These are phyloP conservation scores for Psammodynastes pulverulentus DNA, from an alignment of 2,113 vertebrate species.

Conservation along the genomic window DNA sequence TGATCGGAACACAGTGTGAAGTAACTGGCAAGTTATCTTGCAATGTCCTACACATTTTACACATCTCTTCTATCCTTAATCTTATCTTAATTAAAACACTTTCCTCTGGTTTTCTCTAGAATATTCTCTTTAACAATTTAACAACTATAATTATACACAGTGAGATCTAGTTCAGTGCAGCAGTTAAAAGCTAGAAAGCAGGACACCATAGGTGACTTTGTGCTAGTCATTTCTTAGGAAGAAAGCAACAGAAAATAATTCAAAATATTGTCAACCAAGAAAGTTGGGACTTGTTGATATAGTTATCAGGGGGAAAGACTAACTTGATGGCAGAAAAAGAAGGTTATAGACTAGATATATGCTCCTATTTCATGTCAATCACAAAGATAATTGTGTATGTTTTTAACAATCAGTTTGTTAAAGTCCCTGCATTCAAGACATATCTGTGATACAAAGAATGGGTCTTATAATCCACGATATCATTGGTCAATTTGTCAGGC, in stretches of 20 bases:
- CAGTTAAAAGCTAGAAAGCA: not conserved
- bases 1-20: too few species aligned
- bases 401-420: not conserved
- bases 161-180: not conserved
- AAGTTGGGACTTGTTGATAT: not conserved
- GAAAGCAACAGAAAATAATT: not conserved
- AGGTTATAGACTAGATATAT: not conserved
- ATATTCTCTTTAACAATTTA: not conserved
- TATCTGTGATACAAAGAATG: not conserved
- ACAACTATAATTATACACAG: not conserved
- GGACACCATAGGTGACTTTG: not conserved
- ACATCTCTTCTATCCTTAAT: not conserved
- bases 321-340: not conserved
- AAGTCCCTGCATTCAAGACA: not conserved
- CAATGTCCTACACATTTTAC: not conserved
- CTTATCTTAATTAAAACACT: not conserved
- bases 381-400: not conserved
- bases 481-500: not conserved
- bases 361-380: not conserved
- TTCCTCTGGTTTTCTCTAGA: not conserved
- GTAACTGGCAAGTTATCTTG: not conserved
- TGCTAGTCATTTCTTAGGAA: not conserved
- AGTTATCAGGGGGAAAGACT: not conserved
- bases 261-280: not conserved
- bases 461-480: not conserved